Evolutionary conservation across 1,140 invertebrate species (phyloP), one percentile per base, ranked within the genome.

Genomic region (Drosophila obscura): DNA sequence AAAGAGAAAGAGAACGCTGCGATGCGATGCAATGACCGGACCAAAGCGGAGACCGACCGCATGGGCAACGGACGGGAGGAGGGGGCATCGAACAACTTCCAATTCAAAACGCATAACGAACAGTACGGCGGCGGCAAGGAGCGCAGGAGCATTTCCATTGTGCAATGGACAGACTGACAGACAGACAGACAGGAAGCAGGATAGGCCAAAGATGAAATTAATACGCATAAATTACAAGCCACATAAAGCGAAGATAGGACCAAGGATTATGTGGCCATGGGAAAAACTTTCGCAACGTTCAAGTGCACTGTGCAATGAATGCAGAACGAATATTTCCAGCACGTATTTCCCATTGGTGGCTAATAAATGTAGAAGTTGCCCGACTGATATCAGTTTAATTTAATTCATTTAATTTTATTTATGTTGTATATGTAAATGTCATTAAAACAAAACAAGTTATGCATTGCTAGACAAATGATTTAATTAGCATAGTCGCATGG

Each of bases 161-260:
- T 80, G 71, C 50, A 48, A 58, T 53, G 26, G 45, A 46, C 39
- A 16, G 35, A 64, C 82, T 87, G 82, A 46, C 39, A 16, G 49
- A 53, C 45, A 28, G 45, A 46, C 35, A 16, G 35, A 64, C 82
- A 85, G 82, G 82, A 85, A 85, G 83, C 78, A 67, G 83, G 78
- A 85, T 85, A 82, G 82, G 78, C 74, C 66, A 78, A 59, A 68
- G 65, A 87, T 85, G 83, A 88, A 85, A 85, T 85, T 72, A 85
- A 85, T 87, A 85, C 82, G 82, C 82, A 85, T 85, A 82, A 85
- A 85, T 85, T 85, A 88, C 82, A 88, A 53, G 66, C 55, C 74
- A 57, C 59, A 68, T 62, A 60, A 11, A 60, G 28, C 62, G 51
- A 58, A 44, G 60, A 68, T 39, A 1, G 11, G 35, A 61, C 48